Evolutionary conservation across 2,113 vertebrate species (phyloP).

Genomic region (Albula glossodonta): DNA sequence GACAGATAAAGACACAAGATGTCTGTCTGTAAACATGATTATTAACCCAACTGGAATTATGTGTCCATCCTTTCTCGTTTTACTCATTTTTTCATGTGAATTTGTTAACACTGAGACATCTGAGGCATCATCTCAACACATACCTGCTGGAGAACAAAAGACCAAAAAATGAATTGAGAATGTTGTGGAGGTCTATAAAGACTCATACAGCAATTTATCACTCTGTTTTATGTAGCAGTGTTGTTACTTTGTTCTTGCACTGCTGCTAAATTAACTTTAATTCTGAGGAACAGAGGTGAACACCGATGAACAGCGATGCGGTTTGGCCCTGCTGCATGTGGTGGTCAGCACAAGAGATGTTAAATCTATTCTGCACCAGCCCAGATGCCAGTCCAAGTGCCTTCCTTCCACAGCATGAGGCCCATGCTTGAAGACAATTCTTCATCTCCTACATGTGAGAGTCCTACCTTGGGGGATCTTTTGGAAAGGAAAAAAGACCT

Average conservation of each 20-base stretch:
- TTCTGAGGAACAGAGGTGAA: neutral
- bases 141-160: too few relatives aligned
- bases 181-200: neutral
- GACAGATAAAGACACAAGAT: neutral
- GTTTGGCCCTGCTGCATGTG: neutral
- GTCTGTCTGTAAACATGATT: constrained; percentile 17
- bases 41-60: neutral
- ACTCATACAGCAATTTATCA: neutral
- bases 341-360: neutral
- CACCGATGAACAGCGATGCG: neutral
- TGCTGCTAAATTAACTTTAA: neutral
- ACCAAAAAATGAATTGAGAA: too few relatives aligned
- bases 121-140: too few relatives aligned
- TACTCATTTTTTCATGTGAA: neutral
- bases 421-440: neutral
- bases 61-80: neutral
- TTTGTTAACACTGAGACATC: neutral
- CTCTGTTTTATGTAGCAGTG: neutral
- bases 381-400: neutral
- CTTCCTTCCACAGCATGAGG: neutral
- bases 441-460: neutral
- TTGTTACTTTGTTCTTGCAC: neutral
- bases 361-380: neutral
- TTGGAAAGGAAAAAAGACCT: neutral
- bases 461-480: neutral